Percentiles rank a stretch among this genome's conserved stretches.
These are phyloP conservation scores for Drosophila maculinotata DNA, from an alignment of 2,888 invertebrate genomes.

Conservation along the genomic window DNA sequence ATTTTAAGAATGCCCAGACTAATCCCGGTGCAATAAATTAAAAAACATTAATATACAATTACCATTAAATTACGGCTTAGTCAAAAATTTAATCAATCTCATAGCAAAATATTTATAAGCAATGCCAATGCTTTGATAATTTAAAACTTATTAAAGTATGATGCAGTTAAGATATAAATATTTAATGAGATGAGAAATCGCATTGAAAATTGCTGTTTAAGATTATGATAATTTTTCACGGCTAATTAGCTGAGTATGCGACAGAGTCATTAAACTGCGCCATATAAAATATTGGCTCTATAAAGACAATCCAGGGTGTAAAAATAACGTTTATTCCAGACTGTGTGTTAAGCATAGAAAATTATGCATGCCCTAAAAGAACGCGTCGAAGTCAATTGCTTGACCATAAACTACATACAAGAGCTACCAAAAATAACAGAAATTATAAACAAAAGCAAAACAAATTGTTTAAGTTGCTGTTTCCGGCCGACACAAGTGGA, in stretches of 20 bases:
- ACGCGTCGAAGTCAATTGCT: slow-evolving; percentile 9
- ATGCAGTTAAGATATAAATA: slow-evolving; percentile 26
- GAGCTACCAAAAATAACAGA: slow-evolving; percentile 21
- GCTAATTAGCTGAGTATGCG: slow-evolving; percentile 12
- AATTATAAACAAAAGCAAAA: not conserved
- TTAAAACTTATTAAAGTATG: slow-evolving; percentile 6
- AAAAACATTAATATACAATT: not conserved
- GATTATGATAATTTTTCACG: slow-evolving; percentile 2
- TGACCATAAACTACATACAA: slow-evolving; percentile 29
- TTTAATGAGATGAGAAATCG: slow-evolving; percentile 21
- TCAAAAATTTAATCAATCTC: not conserved
- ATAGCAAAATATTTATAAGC: not conserved
- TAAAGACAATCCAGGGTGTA: slow-evolving; percentile 12
- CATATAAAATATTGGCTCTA: not conserved
- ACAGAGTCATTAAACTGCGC: slow-evolving; percentile 1
- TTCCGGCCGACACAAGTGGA: slow-evolving; percentile 31
- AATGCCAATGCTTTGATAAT: slow-evolving; percentile 4
- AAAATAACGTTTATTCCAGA: slow-evolving; percentile 25
- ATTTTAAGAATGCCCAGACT: too few relatives aligned
- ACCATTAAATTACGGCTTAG: not conserved
- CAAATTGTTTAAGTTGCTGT: slow-evolving; percentile 4
- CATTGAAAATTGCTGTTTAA: not conserved
- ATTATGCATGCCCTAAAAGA: slow-evolving; percentile 30
- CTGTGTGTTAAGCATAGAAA: slow-evolving; percentile 5
- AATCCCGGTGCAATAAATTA: too few relatives aligned